Evolutionary conservation across 2,797 vertebrate genomes (phyloP).

Genomic region (Tinamus major): DNA sequence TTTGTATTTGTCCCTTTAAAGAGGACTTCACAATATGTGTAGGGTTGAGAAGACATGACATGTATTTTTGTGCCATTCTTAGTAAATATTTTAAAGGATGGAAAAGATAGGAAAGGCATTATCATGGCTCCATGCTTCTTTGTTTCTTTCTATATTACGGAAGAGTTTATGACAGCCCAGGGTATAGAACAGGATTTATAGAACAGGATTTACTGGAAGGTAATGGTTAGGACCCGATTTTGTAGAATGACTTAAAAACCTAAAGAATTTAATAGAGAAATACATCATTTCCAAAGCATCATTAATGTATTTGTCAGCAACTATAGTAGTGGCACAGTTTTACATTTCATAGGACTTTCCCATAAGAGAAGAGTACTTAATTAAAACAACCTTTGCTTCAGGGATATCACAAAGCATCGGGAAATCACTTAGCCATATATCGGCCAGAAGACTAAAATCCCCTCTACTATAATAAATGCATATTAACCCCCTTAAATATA

Average conservation of each 20-base stretch:
- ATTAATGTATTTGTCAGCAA: neutral
- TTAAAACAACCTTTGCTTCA: neutral
- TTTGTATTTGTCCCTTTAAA: neutral
- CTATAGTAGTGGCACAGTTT: neutral
- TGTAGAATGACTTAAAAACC: neutral
- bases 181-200: neutral
- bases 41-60: neutral
- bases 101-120: neutral
- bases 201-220: neutral
- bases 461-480: neutral
- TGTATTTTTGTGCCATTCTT: neutral
- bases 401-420: neutral
- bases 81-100: neutral
- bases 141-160: neutral
- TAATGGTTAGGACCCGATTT: neutral
- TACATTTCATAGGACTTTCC: neutral
- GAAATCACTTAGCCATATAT: neutral
- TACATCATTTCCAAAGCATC: neutral
- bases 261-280: neutral
- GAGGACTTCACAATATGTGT: accelerated
- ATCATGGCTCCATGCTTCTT: accelerated
- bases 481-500: neutral
- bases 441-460: neutral
- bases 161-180: no score
- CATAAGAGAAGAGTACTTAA: neutral